Percentiles rank a stretch among this genome's conserved stretches.
These are phyloP conservation scores for Gryon sp. DNA, from an alignment of 1,140 invertebrate species.

Conservation along the genomic window DNA sequence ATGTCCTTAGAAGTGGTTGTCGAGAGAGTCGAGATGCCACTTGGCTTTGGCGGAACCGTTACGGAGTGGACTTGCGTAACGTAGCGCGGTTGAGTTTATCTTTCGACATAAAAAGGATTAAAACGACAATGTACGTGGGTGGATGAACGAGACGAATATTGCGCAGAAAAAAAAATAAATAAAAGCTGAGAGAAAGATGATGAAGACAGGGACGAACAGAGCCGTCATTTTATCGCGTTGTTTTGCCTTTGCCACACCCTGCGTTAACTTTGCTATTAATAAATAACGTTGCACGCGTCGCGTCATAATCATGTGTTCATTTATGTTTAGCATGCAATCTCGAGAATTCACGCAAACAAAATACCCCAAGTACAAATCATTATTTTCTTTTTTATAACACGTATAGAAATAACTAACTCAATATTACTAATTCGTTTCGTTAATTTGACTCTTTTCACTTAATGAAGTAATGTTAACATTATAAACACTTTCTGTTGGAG, in stretches of 20 bases:
- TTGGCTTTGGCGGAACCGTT: constrained; percentile 42
- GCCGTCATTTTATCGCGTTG: constrained; percentile 47
- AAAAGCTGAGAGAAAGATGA: constrained; percentile 15
- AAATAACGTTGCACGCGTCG: constrained; percentile 48
- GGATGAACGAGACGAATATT: constrained; percentile 33
- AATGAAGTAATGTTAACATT: no score
- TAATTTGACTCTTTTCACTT: no score
- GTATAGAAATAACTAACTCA: no score
- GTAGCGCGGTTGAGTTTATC: constrained; percentile 46
- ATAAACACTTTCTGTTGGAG: no score
- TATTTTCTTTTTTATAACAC: no score
- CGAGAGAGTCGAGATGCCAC: constrained; percentile 17
- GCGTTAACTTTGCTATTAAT: constrained; percentile 58
- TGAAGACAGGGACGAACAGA: constrained; percentile 35
- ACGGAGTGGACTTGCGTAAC: constrained; percentile 43
- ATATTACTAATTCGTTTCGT: no score
- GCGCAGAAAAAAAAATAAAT: constrained; percentile 25
- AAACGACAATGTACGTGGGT: constrained; percentile 20
- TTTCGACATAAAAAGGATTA: constrained; percentile 25
- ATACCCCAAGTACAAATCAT: no score
- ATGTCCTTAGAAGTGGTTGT: constrained; percentile 9
- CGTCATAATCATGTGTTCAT: constrained; percentile 33
- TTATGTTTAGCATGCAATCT: constrained; percentile 29
- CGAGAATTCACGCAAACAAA: constrained; percentile 9
- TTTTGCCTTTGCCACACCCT: constrained; percentile 52